phyloP scores from a whole-genome alignment of 2,888 invertebrate genomes.

The Orgyia antiqua region DNA sequence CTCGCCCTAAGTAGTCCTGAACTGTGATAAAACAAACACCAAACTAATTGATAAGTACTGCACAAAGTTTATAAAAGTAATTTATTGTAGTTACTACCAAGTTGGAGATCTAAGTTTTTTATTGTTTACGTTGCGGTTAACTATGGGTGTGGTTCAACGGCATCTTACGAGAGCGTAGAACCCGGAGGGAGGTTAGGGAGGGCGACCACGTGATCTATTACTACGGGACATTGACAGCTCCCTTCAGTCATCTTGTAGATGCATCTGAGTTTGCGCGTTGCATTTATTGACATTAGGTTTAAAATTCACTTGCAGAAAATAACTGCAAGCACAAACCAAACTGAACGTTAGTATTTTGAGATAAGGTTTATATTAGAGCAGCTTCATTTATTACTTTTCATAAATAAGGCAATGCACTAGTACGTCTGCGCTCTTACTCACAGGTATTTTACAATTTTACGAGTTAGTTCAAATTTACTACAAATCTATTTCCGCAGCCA shows the following conservation, averaged over 20 bases:
- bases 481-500: conserved; percentile 4
- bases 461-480: conserved; percentile 13
- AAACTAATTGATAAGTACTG: conserved; percentile 22
- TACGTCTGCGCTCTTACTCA: conserved; percentile 1
- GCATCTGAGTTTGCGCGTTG: conserved; percentile 48
- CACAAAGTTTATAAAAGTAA: conserved; percentile 12
- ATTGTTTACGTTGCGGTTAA: conserved; percentile 16
- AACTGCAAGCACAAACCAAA: conserved; percentile 10
- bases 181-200: conserved; percentile 20
- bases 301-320: conserved; percentile 12
- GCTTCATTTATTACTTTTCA: conserved; percentile 7
- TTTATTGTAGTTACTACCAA: background rate
- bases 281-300: conserved; percentile 24
- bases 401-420: conserved; percentile 11
- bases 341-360: conserved; percentile 10
- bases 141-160: conserved; percentile 50
- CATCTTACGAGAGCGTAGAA: conserved; percentile 30
- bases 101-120: background rate
- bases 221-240: conserved; percentile 24
- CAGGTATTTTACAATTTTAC: conserved; percentile 6
- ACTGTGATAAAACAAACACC: conserved; percentile 34
- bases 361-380: conserved; percentile 7
- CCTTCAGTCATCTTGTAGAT: conserved; percentile 24
- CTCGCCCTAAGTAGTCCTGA: conserved; percentile 13
- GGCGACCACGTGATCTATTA: conserved; percentile 41